Percentiles rank a stretch among this genome's conserved stretches.
Evolutionary conservation across 1,140 invertebrate genomes (phyloP).

Genomic region (Hyphantria cunea): DNA sequence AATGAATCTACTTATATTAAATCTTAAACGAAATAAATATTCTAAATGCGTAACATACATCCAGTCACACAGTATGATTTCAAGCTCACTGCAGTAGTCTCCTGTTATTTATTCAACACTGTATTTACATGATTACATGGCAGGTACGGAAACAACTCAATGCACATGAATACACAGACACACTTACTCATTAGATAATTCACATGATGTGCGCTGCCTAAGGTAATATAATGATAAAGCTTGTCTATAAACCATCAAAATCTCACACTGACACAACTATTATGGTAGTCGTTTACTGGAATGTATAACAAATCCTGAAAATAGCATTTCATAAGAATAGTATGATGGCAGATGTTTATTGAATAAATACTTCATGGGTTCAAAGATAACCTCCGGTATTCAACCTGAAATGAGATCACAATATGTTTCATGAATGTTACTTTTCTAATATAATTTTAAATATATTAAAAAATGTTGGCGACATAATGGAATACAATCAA

Average conservation of each 20-base stretch:
- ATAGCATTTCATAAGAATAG: slow-evolving; percentile 52
- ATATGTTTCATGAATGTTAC: slow-evolving; percentile 56
- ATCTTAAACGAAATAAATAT: slow-evolving; percentile 75
- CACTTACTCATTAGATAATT: slow-evolving; percentile 55
- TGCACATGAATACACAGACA: slow-evolving; percentile 58
- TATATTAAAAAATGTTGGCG: slow-evolving; percentile 48
- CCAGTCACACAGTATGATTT: slow-evolving; percentile 58
- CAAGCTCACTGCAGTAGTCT: slow-evolving; percentile 53
- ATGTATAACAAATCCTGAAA: slow-evolving; percentile 65
- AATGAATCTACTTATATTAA: slow-evolving; percentile 74
- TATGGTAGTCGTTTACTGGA: slow-evolving; percentile 67
- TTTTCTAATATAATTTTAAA: slow-evolving; percentile 48
- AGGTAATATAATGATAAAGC: slow-evolving; percentile 50
- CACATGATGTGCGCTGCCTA: slow-evolving; percentile 58
- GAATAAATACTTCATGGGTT: slow-evolving; percentile 30
- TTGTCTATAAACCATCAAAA: slow-evolving; percentile 42
- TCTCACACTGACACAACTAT: slow-evolving; percentile 58
- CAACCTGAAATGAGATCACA: slow-evolving; percentile 72
- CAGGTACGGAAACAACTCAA: slow-evolving; percentile 61
- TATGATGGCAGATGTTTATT: slow-evolving; percentile 36
- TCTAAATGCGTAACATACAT: slow-evolving; percentile 62
- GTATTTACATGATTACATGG: slow-evolving; percentile 64
- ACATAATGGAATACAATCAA: slow-evolving; percentile 42
- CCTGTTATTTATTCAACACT: slow-evolving; percentile 55
- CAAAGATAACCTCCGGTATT: slow-evolving; percentile 42